Base-by-base conservation (phyloP, 2,888 invertebrate genomes). In the Parthenolecanium corni region DNA sequence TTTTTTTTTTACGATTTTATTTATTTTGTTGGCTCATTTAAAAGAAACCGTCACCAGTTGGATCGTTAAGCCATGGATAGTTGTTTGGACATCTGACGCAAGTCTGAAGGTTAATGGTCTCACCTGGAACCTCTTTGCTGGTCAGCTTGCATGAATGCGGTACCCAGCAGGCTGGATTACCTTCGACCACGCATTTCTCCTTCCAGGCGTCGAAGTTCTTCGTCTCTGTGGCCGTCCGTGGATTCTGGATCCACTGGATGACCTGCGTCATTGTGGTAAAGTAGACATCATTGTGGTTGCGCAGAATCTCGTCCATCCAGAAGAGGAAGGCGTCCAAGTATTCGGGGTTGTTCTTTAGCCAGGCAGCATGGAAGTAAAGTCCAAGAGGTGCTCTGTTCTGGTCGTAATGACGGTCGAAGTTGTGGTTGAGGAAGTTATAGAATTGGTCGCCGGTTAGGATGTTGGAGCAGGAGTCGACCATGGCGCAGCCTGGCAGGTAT, bases 191-290 rank as follows among this genome's bases (percentile, higher is more conserved):
- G 72, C 93, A 93, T 82, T 89, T 90, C 76, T 92, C 92, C 81
- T 86, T 86, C 91, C 92, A 93, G 53, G 90, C 86, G 74, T 92
- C 91, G 76, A 93, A 93, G 79, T 85, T 89, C 80, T 90, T 89
- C 56, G 86, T 85, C 74, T 91, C 89, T 64, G 82, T 79, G 68
- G 87, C 73, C 14, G 90, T 90, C 65, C 87, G 80, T 51, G 92
- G 92, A 73, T 90, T 90, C 73, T 93, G 93, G 72, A 93, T 89
- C 93, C 93, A 93, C 73, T 92, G 92, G 69, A 93, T 91, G 6
- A 91, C 91, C 74, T 90, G 89, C n/a, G 92, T 92, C 91, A 91
- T 92, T 65, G 92, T 93, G 16, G 89, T 89, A 73, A 93, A 93
- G 76, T 89, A 93, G 11, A 92, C 92, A 72, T 93, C 93, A 68